Percentiles rank a stretch among this genome's conserved stretches.
phyloP scores from a whole-genome alignment of 2,888 invertebrate genomes.

The Tridacna crocea region DNA sequence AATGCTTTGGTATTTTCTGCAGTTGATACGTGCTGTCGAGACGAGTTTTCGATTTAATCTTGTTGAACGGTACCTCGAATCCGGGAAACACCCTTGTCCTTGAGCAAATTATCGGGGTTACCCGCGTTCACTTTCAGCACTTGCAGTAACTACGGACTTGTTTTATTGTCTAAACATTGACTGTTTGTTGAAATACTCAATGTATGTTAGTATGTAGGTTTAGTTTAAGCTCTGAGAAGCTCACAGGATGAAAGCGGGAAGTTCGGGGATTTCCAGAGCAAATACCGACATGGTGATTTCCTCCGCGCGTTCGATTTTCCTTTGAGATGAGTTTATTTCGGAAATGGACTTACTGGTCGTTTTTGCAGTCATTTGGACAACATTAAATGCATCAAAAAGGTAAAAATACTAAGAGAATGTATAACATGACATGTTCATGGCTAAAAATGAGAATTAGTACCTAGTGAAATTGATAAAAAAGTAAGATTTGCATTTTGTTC shows the following conservation, averaged over 20 bases:
- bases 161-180: no score
- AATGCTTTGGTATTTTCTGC: background rate
- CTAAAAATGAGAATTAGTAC: no score
- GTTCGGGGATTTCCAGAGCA: background rate
- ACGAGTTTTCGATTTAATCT: background rate
- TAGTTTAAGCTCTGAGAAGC: background rate
- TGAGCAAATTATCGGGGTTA: constrained; percentile 3
- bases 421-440: no score
- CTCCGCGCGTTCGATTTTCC: constrained; percentile 8
- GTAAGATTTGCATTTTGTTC: background rate
- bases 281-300: constrained; percentile 16
- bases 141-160: no score
- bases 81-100: constrained; percentile 16
- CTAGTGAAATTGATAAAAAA: no score
- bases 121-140: background rate
- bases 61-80: background rate
- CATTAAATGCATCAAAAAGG: no score
- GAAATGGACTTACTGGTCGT: background rate
- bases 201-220: no score
- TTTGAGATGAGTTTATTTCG: background rate
- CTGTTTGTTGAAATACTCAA: no score
- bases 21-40: background rate
- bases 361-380: background rate
- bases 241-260: no score
- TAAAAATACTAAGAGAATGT: no score